Base-by-base conservation (phyloP, 2,797 vertebrate species). In the Aeoliscus strigatus region DNA sequence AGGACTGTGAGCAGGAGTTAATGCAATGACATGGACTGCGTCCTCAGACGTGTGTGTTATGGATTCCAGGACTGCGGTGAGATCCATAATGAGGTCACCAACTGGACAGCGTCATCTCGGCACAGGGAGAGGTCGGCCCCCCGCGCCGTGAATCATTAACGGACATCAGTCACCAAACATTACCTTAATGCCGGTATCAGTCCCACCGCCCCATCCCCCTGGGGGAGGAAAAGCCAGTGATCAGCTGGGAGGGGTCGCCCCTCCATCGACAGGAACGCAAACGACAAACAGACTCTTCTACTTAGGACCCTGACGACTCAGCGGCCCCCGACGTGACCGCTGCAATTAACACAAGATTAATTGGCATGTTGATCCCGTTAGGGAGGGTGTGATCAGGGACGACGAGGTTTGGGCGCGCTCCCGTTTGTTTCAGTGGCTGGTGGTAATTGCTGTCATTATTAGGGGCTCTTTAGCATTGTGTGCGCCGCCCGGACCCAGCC, bases 341-440 rank as follows among this genome's bases (percentile, higher is more conserved):
- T 87, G 91, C 93, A 96, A 96, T 97, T 96, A 97, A 93, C 91
- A 89, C 91, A 92, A 93, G 94, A 98, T 98, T 98, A 97, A 98
- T 96, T 96, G 93, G 91, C 92, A 93, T 95, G 93, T 98, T 97
- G 96, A 98, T 96, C 93, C 96, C 94, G 93, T 97, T 97, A 98
- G 93, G 89, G 92, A 77, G 92, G 91, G 94, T 96, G 92, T 92
- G 94, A 97, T 97, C 93, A 91, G 91, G 90, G 91, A 93, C 96
- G 94, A 98, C 96, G 93, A 96, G 94, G 90, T 94, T 95, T 87
- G 89, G 87, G 92, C 88, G 90, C 86, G 84, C 89, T 91, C 90
- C 90, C 93, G 91, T 96, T 98, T 94, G 93, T 94, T 97, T 94
- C 92, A 98, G 94, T 92, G 81, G 92, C 93, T 95, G 94, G 91